Conservation (phyloP, 2,113 vertebrate species). For the Antechinus stuartii region DNA sequence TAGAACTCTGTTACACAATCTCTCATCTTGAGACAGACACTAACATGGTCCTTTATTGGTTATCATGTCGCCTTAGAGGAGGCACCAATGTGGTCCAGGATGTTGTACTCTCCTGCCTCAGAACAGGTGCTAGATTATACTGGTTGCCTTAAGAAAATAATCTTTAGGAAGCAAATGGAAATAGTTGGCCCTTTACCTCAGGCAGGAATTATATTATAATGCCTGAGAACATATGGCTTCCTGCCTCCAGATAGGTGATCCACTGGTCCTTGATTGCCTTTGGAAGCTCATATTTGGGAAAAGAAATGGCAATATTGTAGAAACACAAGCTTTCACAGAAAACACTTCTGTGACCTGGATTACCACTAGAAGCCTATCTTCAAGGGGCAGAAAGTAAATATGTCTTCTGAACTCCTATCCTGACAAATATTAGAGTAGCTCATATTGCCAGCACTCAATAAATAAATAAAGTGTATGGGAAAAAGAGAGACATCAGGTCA, state of each 20-base stretch:
- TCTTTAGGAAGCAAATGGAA: not conserved
- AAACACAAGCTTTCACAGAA: not conserved
- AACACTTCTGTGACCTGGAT: not conserved
- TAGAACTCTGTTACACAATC: not conserved
- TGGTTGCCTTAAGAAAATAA: not conserved
- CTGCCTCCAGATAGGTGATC: not conserved
- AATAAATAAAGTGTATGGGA: not conserved
- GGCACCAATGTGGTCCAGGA: not conserved
- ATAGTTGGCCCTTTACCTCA: not conserved
- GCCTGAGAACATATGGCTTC: not conserved
- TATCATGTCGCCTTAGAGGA: not conserved
- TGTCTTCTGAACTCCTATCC: not conserved
- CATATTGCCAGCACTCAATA: not conserved
- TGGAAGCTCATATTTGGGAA: not conserved
- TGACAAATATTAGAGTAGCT: not conserved
- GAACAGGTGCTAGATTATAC: not conserved
- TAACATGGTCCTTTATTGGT: not conserved
- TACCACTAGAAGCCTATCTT: not conserved
- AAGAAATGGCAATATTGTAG: not conserved
- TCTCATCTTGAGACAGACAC: not conserved
- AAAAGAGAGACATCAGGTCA: not conserved
- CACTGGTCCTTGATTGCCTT: not conserved
- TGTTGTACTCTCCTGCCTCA: not conserved
- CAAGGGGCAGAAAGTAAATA: not conserved
- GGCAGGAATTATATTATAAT: not conserved